Conservation (phyloP, 2,113 vertebrate species). For the Alethe diademata region DNA sequence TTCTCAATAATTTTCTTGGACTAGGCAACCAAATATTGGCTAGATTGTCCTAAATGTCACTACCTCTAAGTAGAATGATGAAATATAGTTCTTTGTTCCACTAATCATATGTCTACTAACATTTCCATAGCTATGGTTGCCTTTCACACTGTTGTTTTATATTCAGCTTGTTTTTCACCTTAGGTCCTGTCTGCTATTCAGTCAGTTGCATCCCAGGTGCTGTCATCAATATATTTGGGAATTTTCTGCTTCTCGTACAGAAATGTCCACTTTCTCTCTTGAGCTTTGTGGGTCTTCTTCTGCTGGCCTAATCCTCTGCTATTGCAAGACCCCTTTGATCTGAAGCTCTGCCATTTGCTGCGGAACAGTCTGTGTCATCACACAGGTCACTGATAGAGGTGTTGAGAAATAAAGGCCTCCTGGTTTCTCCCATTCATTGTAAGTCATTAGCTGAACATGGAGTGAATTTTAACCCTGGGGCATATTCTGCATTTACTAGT, state of each 20-base stretch:
- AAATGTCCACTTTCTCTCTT: background rate
- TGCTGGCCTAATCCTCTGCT: background rate
- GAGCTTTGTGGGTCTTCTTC: background rate
- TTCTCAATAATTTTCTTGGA: background rate
- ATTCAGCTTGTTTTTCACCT: background rate
- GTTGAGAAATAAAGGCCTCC: background rate
- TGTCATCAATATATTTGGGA: background rate
- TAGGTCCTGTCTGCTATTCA: background rate
- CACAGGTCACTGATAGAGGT: background rate
- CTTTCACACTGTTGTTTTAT: background rate
- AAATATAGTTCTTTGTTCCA: background rate
- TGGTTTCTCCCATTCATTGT: background rate
- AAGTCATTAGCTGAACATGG: background rate
- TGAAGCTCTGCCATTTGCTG: background rate
- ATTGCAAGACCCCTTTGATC: background rate
- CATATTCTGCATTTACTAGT: background rate
- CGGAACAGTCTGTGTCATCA: background rate
- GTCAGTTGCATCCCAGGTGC: background rate
- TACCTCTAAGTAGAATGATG: background rate
- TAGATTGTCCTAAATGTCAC: background rate
- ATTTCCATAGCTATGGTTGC: background rate
- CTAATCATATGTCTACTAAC: background rate
- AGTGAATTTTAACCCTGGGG: background rate
- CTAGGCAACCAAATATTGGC: background rate
- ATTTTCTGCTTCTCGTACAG: background rate